Conservation (phyloP, 2,797 vertebrate genomes). For the Eurystomus glaucurus region DNA sequence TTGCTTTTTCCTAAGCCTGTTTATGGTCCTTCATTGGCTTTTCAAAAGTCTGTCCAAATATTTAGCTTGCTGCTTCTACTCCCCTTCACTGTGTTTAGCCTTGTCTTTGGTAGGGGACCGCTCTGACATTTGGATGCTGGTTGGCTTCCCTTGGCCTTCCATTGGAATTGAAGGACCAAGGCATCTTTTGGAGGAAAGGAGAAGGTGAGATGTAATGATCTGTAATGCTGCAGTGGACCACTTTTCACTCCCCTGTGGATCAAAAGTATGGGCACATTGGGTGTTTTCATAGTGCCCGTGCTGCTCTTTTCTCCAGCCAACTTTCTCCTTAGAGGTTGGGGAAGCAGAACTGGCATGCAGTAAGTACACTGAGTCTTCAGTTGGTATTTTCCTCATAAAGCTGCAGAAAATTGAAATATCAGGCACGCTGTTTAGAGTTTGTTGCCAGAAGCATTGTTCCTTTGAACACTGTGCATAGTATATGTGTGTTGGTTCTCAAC, state of each 20-base stretch:
- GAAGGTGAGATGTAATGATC: too few relatives aligned
- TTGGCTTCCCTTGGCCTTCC: not conserved
- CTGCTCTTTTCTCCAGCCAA: not conserved
- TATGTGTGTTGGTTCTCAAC: accelerated
- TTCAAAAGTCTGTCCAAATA: not conserved
- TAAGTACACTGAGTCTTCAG: not conserved
- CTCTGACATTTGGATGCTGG: accelerated
- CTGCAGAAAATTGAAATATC: not conserved
- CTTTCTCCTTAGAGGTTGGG: not conserved
- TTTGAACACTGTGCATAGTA: accelerated
- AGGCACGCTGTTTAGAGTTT: not conserved
- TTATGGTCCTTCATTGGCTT: not conserved
- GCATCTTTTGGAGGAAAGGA: not conserved
- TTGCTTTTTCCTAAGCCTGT: not conserved
- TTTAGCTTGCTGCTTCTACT: not conserved
- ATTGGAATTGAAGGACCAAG: not conserved
- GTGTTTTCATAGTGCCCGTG: not conserved
- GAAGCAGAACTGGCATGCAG: not conserved
- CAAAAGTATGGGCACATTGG: accelerated
- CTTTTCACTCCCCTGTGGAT: not conserved
- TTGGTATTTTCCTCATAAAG: accelerated
- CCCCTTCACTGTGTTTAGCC: not conserved
- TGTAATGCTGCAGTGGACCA: accelerated
- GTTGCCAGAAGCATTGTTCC: not conserved
- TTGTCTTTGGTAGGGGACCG: accelerated